Conservation (phyloP, 2,797 vertebrate species). For the Falco berigora region DNA sequence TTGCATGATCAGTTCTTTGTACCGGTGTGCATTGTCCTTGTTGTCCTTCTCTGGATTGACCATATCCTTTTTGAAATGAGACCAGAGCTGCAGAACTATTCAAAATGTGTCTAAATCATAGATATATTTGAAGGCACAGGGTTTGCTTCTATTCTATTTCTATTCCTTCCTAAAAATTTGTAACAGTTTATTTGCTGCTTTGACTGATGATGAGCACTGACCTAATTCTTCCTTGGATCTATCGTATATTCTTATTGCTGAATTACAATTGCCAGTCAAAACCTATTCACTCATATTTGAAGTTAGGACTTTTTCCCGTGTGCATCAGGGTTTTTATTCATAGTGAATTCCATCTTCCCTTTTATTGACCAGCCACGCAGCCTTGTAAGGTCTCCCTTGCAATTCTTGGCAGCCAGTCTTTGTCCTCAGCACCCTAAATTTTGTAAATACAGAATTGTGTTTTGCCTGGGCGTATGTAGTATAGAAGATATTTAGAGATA, state of each 20-base stretch:
- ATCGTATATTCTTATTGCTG: not conserved
- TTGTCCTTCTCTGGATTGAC: not conserved
- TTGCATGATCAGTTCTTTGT: not conserved
- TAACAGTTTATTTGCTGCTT: not conserved
- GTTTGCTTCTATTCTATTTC: not conserved
- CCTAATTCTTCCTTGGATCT: not conserved
- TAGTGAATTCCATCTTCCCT: not conserved
- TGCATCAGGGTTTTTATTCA: not conserved
- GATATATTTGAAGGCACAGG: not conserved
- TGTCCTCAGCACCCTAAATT: not conserved
- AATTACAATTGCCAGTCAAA: not conserved
- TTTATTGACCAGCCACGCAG: not conserved
- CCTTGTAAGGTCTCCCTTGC: not conserved
- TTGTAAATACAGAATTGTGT: not conserved
- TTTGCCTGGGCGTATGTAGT: not conserved
- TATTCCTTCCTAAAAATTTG: not conserved
- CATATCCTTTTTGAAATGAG: not conserved
- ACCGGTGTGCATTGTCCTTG: not conserved
- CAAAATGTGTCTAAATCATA: not conserved
- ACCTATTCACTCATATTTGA: not conserved
- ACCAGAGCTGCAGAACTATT: not conserved
- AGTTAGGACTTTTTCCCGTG: not conserved
- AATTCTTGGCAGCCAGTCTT: not conserved
- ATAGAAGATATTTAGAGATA: not conserved
- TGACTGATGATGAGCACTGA: not conserved